Evolutionary conservation across 2,888 invertebrate genomes (phyloP).

Genomic region (Agrochola circellaris): DNA sequence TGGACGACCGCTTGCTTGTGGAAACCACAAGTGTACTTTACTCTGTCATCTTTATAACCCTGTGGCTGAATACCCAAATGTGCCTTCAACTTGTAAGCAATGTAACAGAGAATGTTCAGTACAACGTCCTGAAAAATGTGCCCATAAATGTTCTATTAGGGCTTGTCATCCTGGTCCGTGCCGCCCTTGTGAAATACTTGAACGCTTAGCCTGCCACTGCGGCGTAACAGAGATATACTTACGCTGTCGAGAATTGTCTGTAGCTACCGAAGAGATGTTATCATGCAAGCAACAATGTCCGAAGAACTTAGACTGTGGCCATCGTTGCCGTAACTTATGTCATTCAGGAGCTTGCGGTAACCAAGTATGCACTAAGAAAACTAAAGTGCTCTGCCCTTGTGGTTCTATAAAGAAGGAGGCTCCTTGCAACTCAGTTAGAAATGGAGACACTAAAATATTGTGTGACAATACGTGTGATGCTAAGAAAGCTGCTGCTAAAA

Average conservation of each 20-base stretch:
- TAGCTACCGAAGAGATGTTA: slow-evolving; percentile 85
- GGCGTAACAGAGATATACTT: slow-evolving; percentile 94
- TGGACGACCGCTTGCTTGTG: slow-evolving; percentile 93
- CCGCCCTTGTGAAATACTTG: slow-evolving; percentile 93
- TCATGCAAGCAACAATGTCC: slow-evolving; percentile 97
- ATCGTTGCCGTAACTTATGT: slow-evolving; percentile 94
- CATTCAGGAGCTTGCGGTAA: slow-evolving; percentile 93
- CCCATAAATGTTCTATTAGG: slow-evolving; percentile 93
- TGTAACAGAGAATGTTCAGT: slow-evolving; percentile 91
- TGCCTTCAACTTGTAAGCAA: slow-evolving; percentile 83
- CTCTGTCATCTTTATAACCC: slow-evolving; percentile 92
- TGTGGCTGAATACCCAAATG: slow-evolving; percentile 85
- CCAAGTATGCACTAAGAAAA: slow-evolving; percentile 94
- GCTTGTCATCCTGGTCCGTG: slow-evolving; percentile 94
- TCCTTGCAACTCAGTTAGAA: slow-evolving; percentile 91
- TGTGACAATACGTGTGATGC: slow-evolving; percentile 93
- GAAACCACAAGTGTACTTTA: slow-evolving; percentile 94
- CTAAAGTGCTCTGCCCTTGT: slow-evolving; percentile 95
- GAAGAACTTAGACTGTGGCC: slow-evolving; percentile 96
- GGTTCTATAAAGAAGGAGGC: slow-evolving; percentile 94
- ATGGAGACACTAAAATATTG: slow-evolving; percentile 84
- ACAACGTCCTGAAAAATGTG: slow-evolving; percentile 93
- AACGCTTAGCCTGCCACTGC: slow-evolving; percentile 95
- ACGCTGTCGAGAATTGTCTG: slow-evolving; percentile 93
- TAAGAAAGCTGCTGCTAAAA: slow-evolving; percentile 89